Evolutionary conservation across 2,113 vertebrate species (phyloP), one percentile per base, ranked within the genome.

Genomic region (Epinephelus moara): DNA sequence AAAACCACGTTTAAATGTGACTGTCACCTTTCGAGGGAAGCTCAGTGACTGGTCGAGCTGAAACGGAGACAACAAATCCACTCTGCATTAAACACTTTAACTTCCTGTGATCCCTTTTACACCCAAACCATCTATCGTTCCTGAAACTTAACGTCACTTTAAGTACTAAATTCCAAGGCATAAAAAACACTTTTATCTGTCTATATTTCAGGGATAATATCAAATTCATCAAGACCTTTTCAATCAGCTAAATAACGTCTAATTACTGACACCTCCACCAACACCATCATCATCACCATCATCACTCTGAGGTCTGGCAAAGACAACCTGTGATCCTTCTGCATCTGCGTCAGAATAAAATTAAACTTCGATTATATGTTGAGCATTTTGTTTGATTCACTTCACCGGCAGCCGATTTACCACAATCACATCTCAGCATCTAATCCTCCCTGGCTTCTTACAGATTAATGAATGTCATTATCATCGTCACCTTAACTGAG

Each of bases 21-120:
- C 25, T 0, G 30, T 92, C 91, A 90, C 89, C 91, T 91, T 91
- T 7, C 8, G 63, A 30, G 19, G 8, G 30, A 50, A 53, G 0
- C 19, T 21, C 61, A 79, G 11, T 5, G 82, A 75, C 27, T 60
- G 81, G n/a, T 92, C 80, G 3, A 87, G 82, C 91, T 94, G 81
- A 85, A 91, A 90, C 1, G 23, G 40, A 83, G 55, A 87, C 37
- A 85, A 25, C 55, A 45, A 47, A 68, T 62, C 47, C 53, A 59
- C 23, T 57, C 9, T 60, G 30, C 9, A 2, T 63, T 23, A 62
- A 0, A 47, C 10, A 33, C 40, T 7, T 37, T 8, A 37, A 37
- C 33, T 18, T 69, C 59, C 37, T 2, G 6, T 3, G 14, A 63
- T 4, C 47, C 1, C 0, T 21, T 42, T 73, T 6, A 4, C 0